Base-by-base conservation (phyloP, 2,113 vertebrate genomes). In the Fulmarus glacialis region DNA sequence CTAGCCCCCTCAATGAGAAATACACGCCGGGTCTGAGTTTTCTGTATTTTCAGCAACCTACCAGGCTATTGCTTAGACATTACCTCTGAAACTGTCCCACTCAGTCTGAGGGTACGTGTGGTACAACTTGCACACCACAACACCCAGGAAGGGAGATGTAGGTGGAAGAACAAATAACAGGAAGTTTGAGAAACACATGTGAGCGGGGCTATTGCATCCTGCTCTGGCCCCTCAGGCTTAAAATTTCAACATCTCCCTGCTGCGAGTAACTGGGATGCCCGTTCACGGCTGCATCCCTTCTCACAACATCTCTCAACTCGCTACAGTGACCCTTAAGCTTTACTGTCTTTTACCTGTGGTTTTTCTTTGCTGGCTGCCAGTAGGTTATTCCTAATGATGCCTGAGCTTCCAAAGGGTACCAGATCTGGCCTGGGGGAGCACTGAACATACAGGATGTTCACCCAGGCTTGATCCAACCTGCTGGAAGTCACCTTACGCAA, bases 111-210 rank as follows among this genome's bases (percentile, higher is more conserved):
- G 80, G 72, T 30, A 45, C 4, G 0, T 48, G 34, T 82, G 64
- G 63, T 79, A n/a, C 40, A 79, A 52, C 26, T 72, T 47, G 68
- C 47, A 70, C 59, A 48, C 47, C 80, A 29, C 34, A 27, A 14
- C 52, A 87, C 53, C 42, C 77, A 80, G 82, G 71, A 91, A 91
- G 45, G 66, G 73, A 91, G 73, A 91, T 47, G 94, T 68, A 96
- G 78, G 89, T 82, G 78, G 84, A 68, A 91, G 82, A 93, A 85
- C 42, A 93, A 95, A 87, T 70, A 93, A 93, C 91, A 95, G 91
- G 86, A 97, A 85, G 91, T 26, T 90, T 94, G 60, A 93, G 77
- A 95, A 91, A 48, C 4, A 7, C 17, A 2, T 36, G 48, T 74
- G n/a, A 91, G 62, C 1, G 7, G 24, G 45, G 30, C 42, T 79